These are phyloP conservation scores for Saccostrea echinata DNA, from an alignment of 1,140 invertebrate genomes.

Conservation along the genomic window DNA sequence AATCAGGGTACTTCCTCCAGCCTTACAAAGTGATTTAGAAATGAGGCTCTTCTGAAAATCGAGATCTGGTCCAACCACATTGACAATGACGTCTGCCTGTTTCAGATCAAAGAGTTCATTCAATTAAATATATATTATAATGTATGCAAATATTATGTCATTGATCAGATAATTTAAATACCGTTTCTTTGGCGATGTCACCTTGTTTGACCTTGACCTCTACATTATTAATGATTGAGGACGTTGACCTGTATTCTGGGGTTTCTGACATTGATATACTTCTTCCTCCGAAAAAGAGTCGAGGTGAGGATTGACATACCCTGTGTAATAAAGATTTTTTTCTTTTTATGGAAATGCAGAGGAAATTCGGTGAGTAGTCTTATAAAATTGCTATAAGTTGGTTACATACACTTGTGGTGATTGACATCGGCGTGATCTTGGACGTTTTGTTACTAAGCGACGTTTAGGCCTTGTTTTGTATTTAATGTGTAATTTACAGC, in stretches of 20 bases:
- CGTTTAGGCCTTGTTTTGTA: neutral
- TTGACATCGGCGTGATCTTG: neutral
- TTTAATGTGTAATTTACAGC: neutral
- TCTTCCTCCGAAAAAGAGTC: neutral
- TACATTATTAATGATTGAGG: neutral
- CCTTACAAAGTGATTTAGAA: neutral
- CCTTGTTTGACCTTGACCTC: slow-evolving; percentile 15
- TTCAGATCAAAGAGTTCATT: neutral
- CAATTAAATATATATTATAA: neutral
- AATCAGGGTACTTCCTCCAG: slow-evolving; percentile 27
- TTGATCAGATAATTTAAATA: neutral
- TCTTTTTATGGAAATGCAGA: neutral
- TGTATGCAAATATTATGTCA: neutral
- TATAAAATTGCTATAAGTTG: neutral
- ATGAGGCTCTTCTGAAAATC: slow-evolving; percentile 24
- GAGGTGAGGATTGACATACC: neutral
- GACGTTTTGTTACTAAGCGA: neutral
- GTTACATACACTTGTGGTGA: neutral
- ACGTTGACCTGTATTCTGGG: neutral
- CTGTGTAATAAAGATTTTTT: neutral
- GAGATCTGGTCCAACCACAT: slow-evolving; percentile 32
- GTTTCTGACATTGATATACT: neutral
- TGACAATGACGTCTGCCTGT: slow-evolving; percentile 45
- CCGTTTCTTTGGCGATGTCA: slow-evolving; percentile 42
- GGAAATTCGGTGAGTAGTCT: no score